phyloP scores from a whole-genome alignment of 2,797 vertebrate genomes.

The Manis crassicaudata region DNA sequence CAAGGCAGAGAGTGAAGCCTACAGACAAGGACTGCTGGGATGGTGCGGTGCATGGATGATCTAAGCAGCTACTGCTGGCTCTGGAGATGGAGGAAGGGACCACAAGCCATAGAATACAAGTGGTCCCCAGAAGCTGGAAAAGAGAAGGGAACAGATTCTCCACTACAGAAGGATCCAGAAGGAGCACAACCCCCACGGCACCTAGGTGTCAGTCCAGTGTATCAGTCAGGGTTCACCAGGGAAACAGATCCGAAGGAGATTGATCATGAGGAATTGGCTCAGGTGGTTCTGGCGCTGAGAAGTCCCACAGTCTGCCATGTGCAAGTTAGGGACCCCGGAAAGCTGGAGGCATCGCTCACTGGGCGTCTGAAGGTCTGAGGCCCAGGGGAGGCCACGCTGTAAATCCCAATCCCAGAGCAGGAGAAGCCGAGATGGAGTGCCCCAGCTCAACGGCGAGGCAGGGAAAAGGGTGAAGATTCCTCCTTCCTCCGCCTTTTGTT shows the following conservation, averaged over 20 bases:
- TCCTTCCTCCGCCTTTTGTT: neutral
- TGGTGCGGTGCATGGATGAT: fast-evolving
- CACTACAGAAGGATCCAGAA: neutral
- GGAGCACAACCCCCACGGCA: neutral
- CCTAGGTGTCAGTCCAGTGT: neutral
- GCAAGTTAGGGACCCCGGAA: neutral
- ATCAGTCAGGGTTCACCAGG: neutral
- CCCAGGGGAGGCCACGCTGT: neutral
- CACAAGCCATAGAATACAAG: neutral
- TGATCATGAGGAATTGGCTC: neutral
- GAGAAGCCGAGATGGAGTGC: too few species aligned
- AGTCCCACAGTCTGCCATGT: neutral
- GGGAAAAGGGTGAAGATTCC: neutral
- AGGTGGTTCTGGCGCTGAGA: neutral
- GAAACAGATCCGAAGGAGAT: neutral
- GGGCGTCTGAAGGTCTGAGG: neutral
- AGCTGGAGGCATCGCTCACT: neutral
- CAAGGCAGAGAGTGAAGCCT: neutral
- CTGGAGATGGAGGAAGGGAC: neutral
- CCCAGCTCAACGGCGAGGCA: neutral
- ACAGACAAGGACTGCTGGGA: neutral
- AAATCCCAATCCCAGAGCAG: neutral
- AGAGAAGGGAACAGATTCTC: neutral
- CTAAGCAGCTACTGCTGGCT: neutral
- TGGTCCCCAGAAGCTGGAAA: neutral